Evolutionary conservation across 2,113 vertebrate genomes (phyloP).

Genomic region (Ramphastos sulfuratus): DNA sequence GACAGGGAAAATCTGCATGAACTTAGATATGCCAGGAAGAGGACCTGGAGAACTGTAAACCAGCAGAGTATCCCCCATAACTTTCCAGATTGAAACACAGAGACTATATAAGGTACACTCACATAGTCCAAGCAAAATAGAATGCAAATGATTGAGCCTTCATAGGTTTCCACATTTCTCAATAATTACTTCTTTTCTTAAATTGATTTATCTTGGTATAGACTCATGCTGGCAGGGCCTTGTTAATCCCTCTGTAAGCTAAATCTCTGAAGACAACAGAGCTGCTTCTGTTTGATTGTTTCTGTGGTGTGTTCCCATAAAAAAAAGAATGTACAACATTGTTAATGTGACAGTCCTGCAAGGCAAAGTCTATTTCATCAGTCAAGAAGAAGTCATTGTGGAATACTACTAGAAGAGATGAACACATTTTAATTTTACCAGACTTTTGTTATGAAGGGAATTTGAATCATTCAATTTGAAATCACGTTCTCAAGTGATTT

Average conservation of each 20-base stretch:
- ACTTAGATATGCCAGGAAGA: neutral
- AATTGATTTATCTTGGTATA: conserved; percentile 30
- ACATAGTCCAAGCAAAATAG: neutral
- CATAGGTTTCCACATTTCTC: neutral
- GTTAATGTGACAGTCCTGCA: conserved; percentile 29
- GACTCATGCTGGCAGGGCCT: neutral
- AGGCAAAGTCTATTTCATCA: conserved; percentile 26
- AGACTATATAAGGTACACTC: neutral
- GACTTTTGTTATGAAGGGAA: conserved; percentile 18
- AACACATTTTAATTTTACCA: conserved; percentile 38
- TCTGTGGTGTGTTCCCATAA: neutral
- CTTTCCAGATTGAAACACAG: neutral
- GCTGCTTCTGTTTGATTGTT: conserved; percentile 16
- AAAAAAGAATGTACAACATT: conserved; percentile 30
- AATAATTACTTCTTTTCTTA: neutral
- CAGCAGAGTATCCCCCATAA: neutral
- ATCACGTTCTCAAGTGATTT: conserved; percentile 11
- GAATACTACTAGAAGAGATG: conserved; percentile 6
- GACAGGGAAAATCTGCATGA: neutral
- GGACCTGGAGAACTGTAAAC: neutral
- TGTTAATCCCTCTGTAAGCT: neutral
- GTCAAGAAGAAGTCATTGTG: conserved; percentile 38
- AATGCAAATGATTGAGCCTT: neutral
- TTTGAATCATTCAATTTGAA: conserved; percentile 46
- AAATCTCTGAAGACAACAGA: conserved; percentile 8